Evolutionary conservation across 2,797 vertebrate species (phyloP), one percentile per base, ranked within the genome.

Genomic region (Chiroxiphia lanceolata): DNA sequence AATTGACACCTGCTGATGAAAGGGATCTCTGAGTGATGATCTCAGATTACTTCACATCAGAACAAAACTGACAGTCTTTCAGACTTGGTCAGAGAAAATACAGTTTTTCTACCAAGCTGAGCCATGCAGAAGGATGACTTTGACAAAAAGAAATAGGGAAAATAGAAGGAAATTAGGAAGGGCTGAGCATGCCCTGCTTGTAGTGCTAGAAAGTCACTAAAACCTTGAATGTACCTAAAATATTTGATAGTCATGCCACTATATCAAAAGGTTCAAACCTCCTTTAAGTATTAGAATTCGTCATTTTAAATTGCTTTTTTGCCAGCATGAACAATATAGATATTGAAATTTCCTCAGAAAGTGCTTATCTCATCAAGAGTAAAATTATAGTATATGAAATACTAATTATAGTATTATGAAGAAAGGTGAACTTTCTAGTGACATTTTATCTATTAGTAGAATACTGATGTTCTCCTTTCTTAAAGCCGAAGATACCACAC

Each of bases 351-450:
- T 97, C 97, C 97, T 96, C 96, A 97, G 96, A 98, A 98, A 98
- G 96, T 97, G 97, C 97, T 98, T 98, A 98, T 98, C 98, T 98
- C 97, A 98, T 98, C 97, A 98, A 97, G 97, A 96, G 97, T 96
- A 96, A 97, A 98, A 98, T 98, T 97, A 96, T 86, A 98, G 92
- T 96, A 97, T 97, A 94, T 97, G 96, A 97, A 97, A 98, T 97
- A 97, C 96, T 98, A 98, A 98, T 98, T 98, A 97, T 79, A 97
- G 97, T 98, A 98, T 98, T 98, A 98, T 98, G 97, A 98, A 97
- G 97, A 98, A 98, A 97, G 97, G 97, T 98, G 97, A 98, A 98
- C 97, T 97, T 97, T 96, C 82, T 42, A 44, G 95, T 98, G 97
- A 97, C 98, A 98, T 98, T 98, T 97, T 98, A 96, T 98, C 97